These are phyloP conservation scores for Nephrotoma appendiculata DNA, from an alignment of 2,888 invertebrate species.

Conservation along the genomic window DNA sequence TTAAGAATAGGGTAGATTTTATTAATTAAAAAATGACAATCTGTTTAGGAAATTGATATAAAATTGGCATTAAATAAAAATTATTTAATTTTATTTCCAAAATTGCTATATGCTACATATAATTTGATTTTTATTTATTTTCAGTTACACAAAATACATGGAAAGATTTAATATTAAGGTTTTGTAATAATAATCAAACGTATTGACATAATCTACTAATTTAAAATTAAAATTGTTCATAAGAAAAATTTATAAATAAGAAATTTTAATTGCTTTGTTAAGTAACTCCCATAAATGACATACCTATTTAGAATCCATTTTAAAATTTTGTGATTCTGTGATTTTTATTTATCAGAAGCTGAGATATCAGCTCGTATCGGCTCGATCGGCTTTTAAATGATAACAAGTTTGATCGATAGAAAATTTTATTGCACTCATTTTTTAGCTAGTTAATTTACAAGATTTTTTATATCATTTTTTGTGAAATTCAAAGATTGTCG, in stretches of 20 bases:
- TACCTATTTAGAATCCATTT: background rate
- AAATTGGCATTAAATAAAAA: background rate
- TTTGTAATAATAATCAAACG: background rate
- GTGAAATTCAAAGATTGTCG: background rate
- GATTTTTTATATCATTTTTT: background rate
- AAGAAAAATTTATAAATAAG: background rate
- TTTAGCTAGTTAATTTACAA: background rate
- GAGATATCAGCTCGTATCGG: too few species aligned
- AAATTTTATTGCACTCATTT: background rate
- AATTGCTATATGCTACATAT: background rate
- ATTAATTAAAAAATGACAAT: too few species aligned
- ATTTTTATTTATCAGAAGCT: too few species aligned
- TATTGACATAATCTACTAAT: background rate
- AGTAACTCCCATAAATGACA: background rate
- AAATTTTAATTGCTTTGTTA: background rate
- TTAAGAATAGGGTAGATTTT: too few species aligned
- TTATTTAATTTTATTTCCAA: background rate
- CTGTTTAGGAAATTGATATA: background rate
- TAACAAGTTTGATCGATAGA: background rate
- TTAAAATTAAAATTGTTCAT: background rate
- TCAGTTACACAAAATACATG: background rate
- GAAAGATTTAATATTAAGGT: background rate
- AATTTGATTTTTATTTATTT: background rate
- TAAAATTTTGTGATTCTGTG: background rate
- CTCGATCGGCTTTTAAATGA: background rate